These are phyloP conservation scores for Sternarchorhynchus goeldii DNA, from an alignment of 2,797 vertebrate genomes.

Conservation along the genomic window DNA sequence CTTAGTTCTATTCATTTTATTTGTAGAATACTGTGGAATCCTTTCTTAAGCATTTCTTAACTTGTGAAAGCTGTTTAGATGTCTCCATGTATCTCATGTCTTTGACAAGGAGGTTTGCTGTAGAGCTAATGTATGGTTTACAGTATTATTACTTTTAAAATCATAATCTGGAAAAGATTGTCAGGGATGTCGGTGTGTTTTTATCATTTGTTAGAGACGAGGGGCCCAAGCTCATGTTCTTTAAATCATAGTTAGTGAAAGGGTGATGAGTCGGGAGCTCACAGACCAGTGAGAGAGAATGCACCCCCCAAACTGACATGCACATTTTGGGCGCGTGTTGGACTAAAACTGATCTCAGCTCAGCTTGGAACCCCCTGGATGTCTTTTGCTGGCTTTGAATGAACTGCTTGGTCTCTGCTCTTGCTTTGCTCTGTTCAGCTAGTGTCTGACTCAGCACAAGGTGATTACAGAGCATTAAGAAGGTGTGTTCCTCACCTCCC, in stretches of 20 bases:
- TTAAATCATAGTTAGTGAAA: conserved; percentile 19
- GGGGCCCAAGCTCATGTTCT: conserved; percentile 20
- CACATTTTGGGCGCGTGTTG: conserved; percentile 18
- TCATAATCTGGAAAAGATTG: conserved; percentile 1
- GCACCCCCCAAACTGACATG: not conserved
- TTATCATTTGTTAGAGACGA: conserved; percentile 35
- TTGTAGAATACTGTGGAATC: conserved; percentile 49
- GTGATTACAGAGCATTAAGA: conserved; percentile 52
- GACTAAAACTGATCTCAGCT: conserved; percentile 14
- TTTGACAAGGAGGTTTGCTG: not conserved
- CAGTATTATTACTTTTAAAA: conserved; percentile 11
- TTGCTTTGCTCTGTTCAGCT: conserved; percentile 47
- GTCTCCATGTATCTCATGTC: not conserved
- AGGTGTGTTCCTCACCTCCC: conserved; percentile 43
- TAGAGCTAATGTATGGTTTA: not conserved
- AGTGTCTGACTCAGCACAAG: conserved; percentile 55
- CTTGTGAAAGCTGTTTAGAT: conserved; percentile 10
- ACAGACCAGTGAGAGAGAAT: conserved; percentile 19
- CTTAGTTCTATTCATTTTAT: conserved; percentile 63
- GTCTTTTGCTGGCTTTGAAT: conserved; percentile 31
- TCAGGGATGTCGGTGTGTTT: conserved; percentile 9
- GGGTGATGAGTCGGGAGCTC: conserved; percentile 34
- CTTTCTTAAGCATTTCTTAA: conserved; percentile 22
- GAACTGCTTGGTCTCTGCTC: conserved; percentile 22
- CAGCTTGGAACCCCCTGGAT: conserved; percentile 24